Evolutionary conservation across 2,888 invertebrate species (phyloP).

Genomic region (Dasypogon diadema): DNA sequence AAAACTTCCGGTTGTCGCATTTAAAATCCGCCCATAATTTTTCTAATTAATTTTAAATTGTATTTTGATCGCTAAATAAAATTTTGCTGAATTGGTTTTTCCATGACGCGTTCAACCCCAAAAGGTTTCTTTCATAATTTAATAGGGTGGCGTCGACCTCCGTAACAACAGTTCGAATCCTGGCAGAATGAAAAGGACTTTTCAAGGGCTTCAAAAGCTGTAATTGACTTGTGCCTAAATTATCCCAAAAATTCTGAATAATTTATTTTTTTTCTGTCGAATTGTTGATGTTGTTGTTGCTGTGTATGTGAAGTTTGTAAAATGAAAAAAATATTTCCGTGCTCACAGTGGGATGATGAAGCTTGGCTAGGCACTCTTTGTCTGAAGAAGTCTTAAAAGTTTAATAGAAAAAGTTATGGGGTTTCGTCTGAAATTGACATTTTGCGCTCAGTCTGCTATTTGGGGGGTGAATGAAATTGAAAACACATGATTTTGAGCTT

Average conservation of each 20-base stretch:
- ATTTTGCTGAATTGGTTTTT: slow-evolving; percentile 25
- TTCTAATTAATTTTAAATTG: slow-evolving; percentile 32
- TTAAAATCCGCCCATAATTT: slow-evolving; percentile 2
- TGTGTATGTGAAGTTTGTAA: neutral
- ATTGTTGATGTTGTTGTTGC: neutral
- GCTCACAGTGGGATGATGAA: slow-evolving; percentile 9
- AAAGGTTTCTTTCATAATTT: slow-evolving; percentile 34
- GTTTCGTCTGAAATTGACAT: slow-evolving; percentile 23
- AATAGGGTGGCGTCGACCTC: neutral
- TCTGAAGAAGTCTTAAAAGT: slow-evolving; percentile 18
- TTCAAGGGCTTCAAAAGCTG: slow-evolving; percentile 34
- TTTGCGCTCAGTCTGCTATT: neutral
- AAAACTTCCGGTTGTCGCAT: too few relatives aligned
- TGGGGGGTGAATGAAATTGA: slow-evolving; percentile 1
- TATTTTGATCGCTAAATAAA: slow-evolving; percentile 22
- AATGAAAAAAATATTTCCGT: slow-evolving; percentile 4
- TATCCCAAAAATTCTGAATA: slow-evolving; percentile 44
- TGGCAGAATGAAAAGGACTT: slow-evolving; percentile 11
- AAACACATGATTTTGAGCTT: neutral
- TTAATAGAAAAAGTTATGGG: slow-evolving; percentile 37
- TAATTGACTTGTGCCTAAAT: slow-evolving; percentile 40
- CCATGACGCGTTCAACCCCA: slow-evolving; percentile 23
- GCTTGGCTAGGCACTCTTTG: neutral
- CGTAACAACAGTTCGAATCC: slow-evolving; percentile 5
- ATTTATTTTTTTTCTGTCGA: slow-evolving; percentile 22